Evolutionary conservation across 2,888 invertebrate species (phyloP).

Genomic region (Lysandra bellargus): DNA sequence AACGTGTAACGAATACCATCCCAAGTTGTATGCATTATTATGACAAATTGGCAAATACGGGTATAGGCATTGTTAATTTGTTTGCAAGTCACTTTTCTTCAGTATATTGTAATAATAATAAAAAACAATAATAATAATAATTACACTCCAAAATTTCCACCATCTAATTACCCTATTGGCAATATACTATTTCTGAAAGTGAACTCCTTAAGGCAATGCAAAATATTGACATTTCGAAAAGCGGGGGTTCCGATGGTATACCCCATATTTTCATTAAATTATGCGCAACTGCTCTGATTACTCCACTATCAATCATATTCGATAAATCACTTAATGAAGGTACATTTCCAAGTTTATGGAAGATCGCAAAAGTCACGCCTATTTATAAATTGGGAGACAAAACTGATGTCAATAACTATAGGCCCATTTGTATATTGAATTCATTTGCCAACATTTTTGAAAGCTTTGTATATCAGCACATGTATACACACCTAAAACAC

Average conservation of each 20-base stretch:
- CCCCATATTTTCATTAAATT: background rate
- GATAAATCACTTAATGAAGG: conserved; percentile 1
- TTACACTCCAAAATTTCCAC: background rate
- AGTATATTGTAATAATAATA: background rate
- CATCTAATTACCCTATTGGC: background rate
- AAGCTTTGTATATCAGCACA: background rate
- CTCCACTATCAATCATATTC: background rate
- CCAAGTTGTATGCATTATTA: conserved; percentile 4
- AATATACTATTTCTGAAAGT: background rate
- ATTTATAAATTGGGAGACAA: background rate
- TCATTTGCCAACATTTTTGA: conserved; percentile 4
- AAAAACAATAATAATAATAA: background rate
- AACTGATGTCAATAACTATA: background rate
- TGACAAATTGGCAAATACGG: background rate
- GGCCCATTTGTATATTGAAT: conserved; percentile 3
- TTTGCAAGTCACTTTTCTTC: conserved; percentile 23
- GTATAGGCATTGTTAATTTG: conserved; percentile 8
- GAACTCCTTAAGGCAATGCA: background rate
- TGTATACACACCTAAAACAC: background rate
- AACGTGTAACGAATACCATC: background rate
- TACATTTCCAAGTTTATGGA: background rate
- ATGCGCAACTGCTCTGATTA: background rate
- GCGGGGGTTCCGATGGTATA: background rate
- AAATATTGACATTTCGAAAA: background rate
- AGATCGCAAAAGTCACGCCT: background rate